phyloP scores from a whole-genome alignment of 2,797 vertebrate species.

The Galagoides demidoff region DNA sequence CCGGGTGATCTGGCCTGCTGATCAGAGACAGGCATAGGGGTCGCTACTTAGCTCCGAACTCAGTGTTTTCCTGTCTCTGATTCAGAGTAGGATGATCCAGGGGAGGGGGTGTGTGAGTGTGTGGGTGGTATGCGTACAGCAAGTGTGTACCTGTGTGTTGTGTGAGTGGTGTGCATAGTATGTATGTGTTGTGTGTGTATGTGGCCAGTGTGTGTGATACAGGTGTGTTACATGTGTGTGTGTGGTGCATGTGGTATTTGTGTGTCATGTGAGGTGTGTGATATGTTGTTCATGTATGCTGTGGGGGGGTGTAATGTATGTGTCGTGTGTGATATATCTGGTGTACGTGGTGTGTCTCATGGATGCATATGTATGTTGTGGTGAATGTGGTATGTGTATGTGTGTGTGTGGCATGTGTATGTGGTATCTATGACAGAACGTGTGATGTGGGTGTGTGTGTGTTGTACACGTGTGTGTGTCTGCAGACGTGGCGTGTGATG shows the following conservation, averaged over 20 bases:
- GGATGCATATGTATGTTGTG: too few species aligned
- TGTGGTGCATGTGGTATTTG: neutral
- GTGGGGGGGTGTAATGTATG: neutral
- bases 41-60: neutral
- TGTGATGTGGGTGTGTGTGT: too few species aligned
- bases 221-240: neutral
- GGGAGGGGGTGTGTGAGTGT: accelerated
- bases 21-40: neutral
- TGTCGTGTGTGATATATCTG: too few species aligned
- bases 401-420: neutral
- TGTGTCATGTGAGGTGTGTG: neutral
- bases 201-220: neutral
- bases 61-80: neutral
- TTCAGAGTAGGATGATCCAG: neutral
- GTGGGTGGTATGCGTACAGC: neutral
- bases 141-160: too few species aligned
- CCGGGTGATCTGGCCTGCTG: neutral
- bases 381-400: too few species aligned
- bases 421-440: neutral
- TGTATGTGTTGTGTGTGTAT: neutral
- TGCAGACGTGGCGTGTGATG: too few species aligned
- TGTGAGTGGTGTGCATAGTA: neutral
- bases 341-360: neutral
- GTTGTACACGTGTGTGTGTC: neutral
- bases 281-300: neutral